A percentile compares a stretch with the other conserved stretches of the same genome.
These are phyloP conservation scores for Pseudomyrmex concolor DNA, from an alignment of 1,140 invertebrate genomes.

Conservation along the genomic window DNA sequence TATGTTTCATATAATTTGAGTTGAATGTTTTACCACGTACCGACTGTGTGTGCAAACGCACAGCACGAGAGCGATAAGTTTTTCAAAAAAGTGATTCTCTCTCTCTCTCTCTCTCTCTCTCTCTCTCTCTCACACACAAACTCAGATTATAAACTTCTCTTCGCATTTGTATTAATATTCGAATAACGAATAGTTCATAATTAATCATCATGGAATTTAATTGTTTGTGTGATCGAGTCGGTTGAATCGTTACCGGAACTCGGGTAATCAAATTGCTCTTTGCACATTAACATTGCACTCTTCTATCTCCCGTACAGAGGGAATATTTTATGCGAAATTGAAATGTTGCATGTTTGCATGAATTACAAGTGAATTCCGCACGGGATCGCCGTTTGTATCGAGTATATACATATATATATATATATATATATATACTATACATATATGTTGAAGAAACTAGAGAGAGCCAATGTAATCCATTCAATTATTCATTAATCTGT, in stretches of 20 bases:
- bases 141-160: no score
- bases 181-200: neutral
- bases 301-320: neutral
- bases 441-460: no score
- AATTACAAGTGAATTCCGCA: slow-evolving; percentile 32
- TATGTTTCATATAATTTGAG: no score
- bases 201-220: neutral
- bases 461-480: neutral
- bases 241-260: neutral
- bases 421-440: no score
- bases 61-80: no score
- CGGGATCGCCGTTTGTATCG: slow-evolving; percentile 7
- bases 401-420: neutral
- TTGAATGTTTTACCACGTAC: no score
- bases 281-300: slow-evolving; percentile 17
- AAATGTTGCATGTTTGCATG: slow-evolving; percentile 18
- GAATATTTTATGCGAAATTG: slow-evolving; percentile 49
- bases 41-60: no score
- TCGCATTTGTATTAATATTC: neutral
- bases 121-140: no score
- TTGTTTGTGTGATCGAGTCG: neutral
- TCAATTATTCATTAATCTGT: slow-evolving; percentile 44
- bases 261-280: slow-evolving; percentile 10
- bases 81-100: no score
- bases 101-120: no score